These are phyloP conservation scores for Sinosuthora webbiana DNA, from an alignment of 2,113 vertebrate species.

Conservation along the genomic window DNA sequence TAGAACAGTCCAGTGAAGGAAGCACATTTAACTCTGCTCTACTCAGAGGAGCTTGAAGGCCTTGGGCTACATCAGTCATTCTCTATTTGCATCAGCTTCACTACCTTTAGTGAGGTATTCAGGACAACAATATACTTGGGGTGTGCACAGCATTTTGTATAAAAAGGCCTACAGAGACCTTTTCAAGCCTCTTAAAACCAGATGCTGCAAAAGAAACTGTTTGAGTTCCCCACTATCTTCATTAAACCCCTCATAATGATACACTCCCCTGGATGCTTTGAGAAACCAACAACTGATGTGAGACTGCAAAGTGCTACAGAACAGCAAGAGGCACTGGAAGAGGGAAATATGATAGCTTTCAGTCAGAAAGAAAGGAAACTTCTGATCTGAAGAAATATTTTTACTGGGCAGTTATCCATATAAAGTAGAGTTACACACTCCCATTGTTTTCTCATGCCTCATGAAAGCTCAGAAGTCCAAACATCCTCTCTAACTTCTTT, in stretches of 20 bases:
- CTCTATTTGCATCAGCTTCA: background rate
- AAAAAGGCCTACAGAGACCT: background rate
- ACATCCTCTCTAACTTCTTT: background rate
- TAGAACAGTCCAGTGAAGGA: background rate
- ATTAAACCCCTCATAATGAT: background rate
- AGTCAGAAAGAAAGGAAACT: background rate
- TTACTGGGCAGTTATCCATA: background rate
- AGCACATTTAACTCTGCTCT: background rate
- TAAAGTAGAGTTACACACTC: background rate
- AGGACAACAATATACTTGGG: background rate
- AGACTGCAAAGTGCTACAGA: background rate
- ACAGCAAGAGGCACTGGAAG: background rate
- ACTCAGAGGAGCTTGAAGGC: background rate
- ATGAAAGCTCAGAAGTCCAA: background rate
- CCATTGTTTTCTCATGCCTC: background rate
- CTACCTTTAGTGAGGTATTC: background rate
- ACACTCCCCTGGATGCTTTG: background rate
- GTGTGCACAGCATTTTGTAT: background rate
- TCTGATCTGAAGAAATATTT: background rate
- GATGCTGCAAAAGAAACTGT: background rate
- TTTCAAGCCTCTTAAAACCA: background rate
- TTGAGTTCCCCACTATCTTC: background rate
- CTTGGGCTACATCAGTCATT: background rate
- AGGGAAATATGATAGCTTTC: background rate
- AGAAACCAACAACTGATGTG: background rate